These are phyloP conservation scores for Drosophila bipectinata DNA, from an alignment of 1,140 invertebrate species.

Conservation along the genomic window DNA sequence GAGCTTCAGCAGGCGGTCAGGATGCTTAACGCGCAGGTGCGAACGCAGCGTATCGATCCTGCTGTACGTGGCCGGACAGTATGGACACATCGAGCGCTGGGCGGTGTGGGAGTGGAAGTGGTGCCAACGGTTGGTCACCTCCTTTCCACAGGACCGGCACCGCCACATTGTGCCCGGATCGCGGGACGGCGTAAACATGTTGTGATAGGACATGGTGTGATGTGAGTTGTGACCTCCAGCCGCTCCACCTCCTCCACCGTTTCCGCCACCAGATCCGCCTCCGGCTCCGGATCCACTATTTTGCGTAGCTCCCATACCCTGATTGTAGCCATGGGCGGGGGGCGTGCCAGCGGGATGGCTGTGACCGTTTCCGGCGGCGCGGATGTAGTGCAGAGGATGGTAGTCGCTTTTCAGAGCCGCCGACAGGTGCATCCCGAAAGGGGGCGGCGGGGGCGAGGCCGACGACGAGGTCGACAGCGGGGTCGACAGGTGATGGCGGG, in stretches of 20 bases:
- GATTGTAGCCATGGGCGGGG: slow-evolving; percentile 63
- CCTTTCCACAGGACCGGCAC: slow-evolving; percentile 92
- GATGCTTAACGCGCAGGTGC: slow-evolving; percentile 90
- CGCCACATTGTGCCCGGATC: slow-evolving; percentile 89
- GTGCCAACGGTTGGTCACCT: slow-evolving; percentile 94
- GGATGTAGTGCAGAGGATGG: slow-evolving; percentile 73
- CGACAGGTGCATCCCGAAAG: slow-evolving; percentile 75
- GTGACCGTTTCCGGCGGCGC: slow-evolving; percentile 65
- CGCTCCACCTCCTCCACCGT: slow-evolving; percentile 21
- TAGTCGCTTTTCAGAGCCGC: slow-evolving; percentile 78
- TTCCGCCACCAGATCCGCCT: slow-evolving; percentile 28
- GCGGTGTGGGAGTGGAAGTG: slow-evolving; percentile 93
- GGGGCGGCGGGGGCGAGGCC: slow-evolving; percentile 72
- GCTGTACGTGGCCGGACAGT: slow-evolving; percentile 93
- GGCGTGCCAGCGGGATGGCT: slow-evolving; percentile 55
- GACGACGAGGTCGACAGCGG: slow-evolving; percentile 77
- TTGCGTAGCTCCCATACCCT: slow-evolving; percentile 26
- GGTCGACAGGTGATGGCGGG: slow-evolving; percentile 81
- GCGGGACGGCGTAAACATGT: slow-evolving; percentile 90
- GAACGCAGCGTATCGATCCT: slow-evolving; percentile 92
- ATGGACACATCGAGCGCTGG: slow-evolving; percentile 91
- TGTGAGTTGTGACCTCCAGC: slow-evolving; percentile 74
- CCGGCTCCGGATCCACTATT: slow-evolving; percentile 14
- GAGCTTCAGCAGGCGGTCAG: slow-evolving; percentile 84
- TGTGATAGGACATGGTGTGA: slow-evolving; percentile 89